These are phyloP conservation scores for Nerophis ophidion DNA, from an alignment of 2,113 vertebrate species.

Conservation along the genomic window DNA sequence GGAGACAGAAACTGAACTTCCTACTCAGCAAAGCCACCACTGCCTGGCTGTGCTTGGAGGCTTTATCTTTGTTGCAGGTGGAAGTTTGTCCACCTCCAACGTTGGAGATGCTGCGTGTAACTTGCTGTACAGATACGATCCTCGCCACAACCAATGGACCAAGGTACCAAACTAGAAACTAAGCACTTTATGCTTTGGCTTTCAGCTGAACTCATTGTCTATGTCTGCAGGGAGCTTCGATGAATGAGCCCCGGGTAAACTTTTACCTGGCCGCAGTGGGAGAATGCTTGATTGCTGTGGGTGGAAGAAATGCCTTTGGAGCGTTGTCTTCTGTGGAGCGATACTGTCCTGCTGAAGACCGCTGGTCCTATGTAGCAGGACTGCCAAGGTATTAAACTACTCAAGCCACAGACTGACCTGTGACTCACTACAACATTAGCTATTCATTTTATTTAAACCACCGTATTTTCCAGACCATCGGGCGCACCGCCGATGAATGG, in stretches of 20 bases:
- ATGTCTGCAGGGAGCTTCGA: slow-evolving; percentile 77
- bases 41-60: slow-evolving; percentile 85
- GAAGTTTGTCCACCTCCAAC: slow-evolving; percentile 88
- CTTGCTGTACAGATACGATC: slow-evolving; percentile 93
- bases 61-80: slow-evolving; percentile 87
- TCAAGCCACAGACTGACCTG: no score
- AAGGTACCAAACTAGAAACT: slow-evolving; percentile 70
- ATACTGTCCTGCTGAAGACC: slow-evolving; percentile 83
- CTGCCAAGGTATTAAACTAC: slow-evolving; percentile 75
- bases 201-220: slow-evolving; percentile 6
- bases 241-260: slow-evolving; percentile 89
- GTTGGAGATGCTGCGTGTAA: slow-evolving; percentile 87
- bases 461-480: no score
- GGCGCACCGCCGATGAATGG: no score
- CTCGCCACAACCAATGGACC: slow-evolving; percentile 89
- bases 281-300: slow-evolving; percentile 85
- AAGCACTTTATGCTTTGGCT: not conserved
- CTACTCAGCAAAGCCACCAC: slow-evolving; percentile 85
- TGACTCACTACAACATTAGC: no score
- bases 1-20: slow-evolving; percentile 84
- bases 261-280: slow-evolving; percentile 86
- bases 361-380: slow-evolving; percentile 84
- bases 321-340: slow-evolving; percentile 86
- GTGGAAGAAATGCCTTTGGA: slow-evolving; percentile 86
- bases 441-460: no score